Conservation (phyloP, 2,797 vertebrate species). For the Hippopotamyrus pictus region DNA sequence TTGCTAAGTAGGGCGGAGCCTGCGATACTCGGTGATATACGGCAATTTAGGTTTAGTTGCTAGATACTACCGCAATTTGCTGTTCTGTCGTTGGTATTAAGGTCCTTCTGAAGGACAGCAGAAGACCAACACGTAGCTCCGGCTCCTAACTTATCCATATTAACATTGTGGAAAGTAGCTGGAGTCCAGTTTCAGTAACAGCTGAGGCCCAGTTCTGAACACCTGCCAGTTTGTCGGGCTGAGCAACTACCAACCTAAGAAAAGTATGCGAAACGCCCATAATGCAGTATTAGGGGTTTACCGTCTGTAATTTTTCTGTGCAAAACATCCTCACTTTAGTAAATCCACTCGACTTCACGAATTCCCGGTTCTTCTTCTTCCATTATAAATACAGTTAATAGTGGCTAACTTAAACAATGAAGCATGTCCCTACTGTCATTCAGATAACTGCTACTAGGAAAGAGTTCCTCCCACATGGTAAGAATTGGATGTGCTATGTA, state of each 20-base stretch:
- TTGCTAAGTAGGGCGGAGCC: neutral
- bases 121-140: neutral
- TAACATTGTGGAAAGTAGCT: neutral
- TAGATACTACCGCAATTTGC: neutral
- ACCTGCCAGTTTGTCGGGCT: conserved; percentile 38
- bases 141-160: neutral
- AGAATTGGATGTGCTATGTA: neutral
- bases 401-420: neutral
- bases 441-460: conserved; percentile 1
- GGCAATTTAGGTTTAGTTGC: neutral
- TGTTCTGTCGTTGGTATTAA: neutral
- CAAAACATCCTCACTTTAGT: neutral
- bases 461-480: conserved; percentile 9
- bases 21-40: neutral
- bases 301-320: neutral
- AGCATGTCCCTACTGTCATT: conserved; percentile 36
- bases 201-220: conserved; percentile 29
- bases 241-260: neutral
- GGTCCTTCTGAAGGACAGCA: conserved; percentile 12
- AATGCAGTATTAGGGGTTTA: neutral
- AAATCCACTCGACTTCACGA: neutral
- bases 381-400: conserved; percentile 6
- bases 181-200: conserved; percentile 15
- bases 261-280: neutral
- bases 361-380: neutral